Base-by-base conservation (phyloP, 2,888 invertebrate species). In the Papilio elwesi region DNA sequence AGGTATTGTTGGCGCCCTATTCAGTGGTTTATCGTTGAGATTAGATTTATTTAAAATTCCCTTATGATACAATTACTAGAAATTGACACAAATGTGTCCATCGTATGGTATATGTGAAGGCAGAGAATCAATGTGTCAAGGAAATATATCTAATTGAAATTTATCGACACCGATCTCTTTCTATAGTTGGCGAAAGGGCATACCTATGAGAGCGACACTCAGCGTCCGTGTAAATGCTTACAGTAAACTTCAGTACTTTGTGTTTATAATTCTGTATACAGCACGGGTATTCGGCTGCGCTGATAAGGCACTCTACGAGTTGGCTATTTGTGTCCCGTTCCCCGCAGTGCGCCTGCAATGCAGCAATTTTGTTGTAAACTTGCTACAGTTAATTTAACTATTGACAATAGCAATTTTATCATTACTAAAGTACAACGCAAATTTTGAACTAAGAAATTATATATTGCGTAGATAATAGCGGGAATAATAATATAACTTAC, bases 281-380 rank as follows among this genome's bases (percentile, higher is more conserved):
- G 11, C 1, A 38, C 7, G 9, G 43, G 43, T 36, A 43, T 63
- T 69, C 43, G 13, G 43, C 52, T 38, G 2, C 11, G 15, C 43
- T 43, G 62, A 69, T 62, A 52, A 69, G 10, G 49, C n/a, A 5
- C n/a, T 69, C 13, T 63, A 63, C 52, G 38, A 69, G 38, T 59
- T 49, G 12, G 26, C 52, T 52, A 52, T 51, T 43, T 43, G n/a
- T 26, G 9, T 51, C 9, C 36, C 48, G 57, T 52, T 38, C 13
- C 64, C 55, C 38, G 65, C 70, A 70, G 12, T 43, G 16, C 38
- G 51, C 6, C 62, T 38, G 70, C 70, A 70, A 55, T 70, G 70
- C 64, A 55, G 64, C 49, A 55, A 65, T 70, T 65, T 59, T 38
- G 59, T 59, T 57, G 36, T 49, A 49, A 55, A 52, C 52, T 52